phyloP scores from a whole-genome alignment of 2,888 invertebrate genomes.

The Mechanitis mazaeus region DNA sequence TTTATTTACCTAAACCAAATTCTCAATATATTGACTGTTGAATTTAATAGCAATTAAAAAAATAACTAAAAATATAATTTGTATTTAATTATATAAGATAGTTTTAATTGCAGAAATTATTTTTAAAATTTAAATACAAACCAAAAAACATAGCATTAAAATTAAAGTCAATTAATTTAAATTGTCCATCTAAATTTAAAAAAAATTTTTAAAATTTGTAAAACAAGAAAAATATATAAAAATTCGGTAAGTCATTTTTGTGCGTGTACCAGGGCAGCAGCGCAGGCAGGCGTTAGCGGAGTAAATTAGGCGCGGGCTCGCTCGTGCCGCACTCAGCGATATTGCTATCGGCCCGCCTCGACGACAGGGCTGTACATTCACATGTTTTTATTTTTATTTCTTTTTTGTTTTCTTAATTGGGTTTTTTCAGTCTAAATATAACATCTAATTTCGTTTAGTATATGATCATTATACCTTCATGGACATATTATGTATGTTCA shows the following conservation, averaged over 20 bases:
- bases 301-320: constrained; percentile 50
- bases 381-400: background rate
- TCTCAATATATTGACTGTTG: too few relatives aligned
- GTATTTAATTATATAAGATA: too few relatives aligned
- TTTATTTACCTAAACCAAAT: too few relatives aligned
- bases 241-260: constrained; percentile 26
- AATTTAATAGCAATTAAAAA: too few relatives aligned
- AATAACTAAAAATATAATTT: too few relatives aligned
- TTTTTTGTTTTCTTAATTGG: constrained; percentile 2
- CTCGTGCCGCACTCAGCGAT: constrained; percentile 62
- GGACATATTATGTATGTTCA: too few relatives aligned
- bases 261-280: constrained; percentile 37
- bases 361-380: constrained; percentile 43
- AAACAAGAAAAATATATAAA: constrained; percentile 2
- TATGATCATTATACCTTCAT: too few relatives aligned
- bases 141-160: too few relatives aligned
- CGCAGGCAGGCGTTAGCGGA: constrained; percentile 45
- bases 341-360: constrained; percentile 71
- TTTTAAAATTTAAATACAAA: too few relatives aligned
- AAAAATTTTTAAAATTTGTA: background rate
- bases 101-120: too few relatives aligned
- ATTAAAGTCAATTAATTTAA: too few relatives aligned
- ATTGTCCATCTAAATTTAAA: too few relatives aligned
- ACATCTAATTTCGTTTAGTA: background rate
- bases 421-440: background rate